These are phyloP conservation scores for Nyctibius bracteatus DNA, from an alignment of 2,113 vertebrate genomes.

Conservation along the genomic window DNA sequence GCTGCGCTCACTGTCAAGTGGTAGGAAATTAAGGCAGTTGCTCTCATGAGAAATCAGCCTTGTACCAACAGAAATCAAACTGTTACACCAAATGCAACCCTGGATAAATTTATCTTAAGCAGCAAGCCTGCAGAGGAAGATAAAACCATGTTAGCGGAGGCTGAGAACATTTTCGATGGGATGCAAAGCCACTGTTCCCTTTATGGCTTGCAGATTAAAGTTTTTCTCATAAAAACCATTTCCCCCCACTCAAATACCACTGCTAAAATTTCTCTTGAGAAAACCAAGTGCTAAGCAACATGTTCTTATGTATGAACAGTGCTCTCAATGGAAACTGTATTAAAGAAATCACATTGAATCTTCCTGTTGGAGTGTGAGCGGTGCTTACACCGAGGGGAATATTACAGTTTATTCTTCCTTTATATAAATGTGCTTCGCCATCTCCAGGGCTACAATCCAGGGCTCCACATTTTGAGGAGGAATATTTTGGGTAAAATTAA, in stretches of 20 bases:
- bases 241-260: not conserved
- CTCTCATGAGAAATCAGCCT: slow-evolving; percentile 12
- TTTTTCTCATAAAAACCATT: slow-evolving; percentile 12
- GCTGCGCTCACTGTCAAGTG: not conserved
- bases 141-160: not conserved
- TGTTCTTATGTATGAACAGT: not conserved
- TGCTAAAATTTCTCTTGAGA: slow-evolving; percentile 26
- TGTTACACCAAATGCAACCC: not conserved
- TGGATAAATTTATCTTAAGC: slow-evolving; percentile 26
- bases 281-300: not conserved
- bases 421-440: not conserved
- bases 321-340: not conserved
- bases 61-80: slow-evolving; percentile 3
- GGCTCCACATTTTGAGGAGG: not conserved
- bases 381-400: not conserved
- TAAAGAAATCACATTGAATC: not conserved
- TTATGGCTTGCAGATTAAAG: slow-evolving; percentile 31
- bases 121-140: slow-evolving; percentile 35
- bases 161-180: slow-evolving; percentile 9
- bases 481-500: not conserved
- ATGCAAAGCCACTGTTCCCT: not conserved
- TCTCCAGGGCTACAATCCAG: not conserved
- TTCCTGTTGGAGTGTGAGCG: not conserved
- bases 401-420: not conserved
- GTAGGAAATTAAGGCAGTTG: not conserved